phyloP scores from a whole-genome alignment of 1,140 invertebrate species.

The Sycophila sp. region DNA sequence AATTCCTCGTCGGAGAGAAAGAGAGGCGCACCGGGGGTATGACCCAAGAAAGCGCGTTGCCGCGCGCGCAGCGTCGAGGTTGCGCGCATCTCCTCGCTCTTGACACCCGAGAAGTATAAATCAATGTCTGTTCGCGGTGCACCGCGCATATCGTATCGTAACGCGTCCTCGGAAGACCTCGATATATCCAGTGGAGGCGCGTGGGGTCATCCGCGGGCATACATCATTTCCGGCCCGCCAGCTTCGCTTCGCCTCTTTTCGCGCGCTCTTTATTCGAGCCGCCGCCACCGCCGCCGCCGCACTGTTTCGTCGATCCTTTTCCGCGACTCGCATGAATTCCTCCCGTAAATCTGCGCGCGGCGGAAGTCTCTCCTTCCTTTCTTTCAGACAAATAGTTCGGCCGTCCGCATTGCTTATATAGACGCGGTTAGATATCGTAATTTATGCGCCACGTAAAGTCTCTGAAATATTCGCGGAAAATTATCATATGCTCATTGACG shows the following conservation, averaged over 20 bases:
- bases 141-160: slow-evolving; percentile 45
- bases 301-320: slow-evolving; percentile 15
- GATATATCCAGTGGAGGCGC: slow-evolving; percentile 33
- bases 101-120: slow-evolving; percentile 47
- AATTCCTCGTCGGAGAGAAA: neutral
- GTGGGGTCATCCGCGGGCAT: slow-evolving; percentile 16
- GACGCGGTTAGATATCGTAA: too few relatives aligned
- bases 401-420: too few relatives aligned
- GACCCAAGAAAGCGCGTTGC: too few relatives aligned
- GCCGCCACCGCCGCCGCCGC: neutral
- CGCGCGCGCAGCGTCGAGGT: too few relatives aligned
- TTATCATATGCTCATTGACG: too few relatives aligned
- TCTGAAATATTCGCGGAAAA: too few relatives aligned
- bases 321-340: slow-evolving; percentile 20
- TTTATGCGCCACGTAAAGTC: too few relatives aligned
- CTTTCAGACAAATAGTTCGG: neutral
- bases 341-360: slow-evolving; percentile 9
- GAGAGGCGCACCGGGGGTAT: too few relatives aligned
- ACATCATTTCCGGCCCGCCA: slow-evolving; percentile 24
- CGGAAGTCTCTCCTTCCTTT: neutral
- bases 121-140: slow-evolving; percentile 50
- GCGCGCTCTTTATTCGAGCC: neutral
- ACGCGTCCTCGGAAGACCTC: slow-evolving; percentile 40
- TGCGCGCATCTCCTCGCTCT: neutral
- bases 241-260: neutral